These are phyloP conservation scores for Melanostoma scalare DNA, from an alignment of 2,888 invertebrate species.

Conservation along the genomic window DNA sequence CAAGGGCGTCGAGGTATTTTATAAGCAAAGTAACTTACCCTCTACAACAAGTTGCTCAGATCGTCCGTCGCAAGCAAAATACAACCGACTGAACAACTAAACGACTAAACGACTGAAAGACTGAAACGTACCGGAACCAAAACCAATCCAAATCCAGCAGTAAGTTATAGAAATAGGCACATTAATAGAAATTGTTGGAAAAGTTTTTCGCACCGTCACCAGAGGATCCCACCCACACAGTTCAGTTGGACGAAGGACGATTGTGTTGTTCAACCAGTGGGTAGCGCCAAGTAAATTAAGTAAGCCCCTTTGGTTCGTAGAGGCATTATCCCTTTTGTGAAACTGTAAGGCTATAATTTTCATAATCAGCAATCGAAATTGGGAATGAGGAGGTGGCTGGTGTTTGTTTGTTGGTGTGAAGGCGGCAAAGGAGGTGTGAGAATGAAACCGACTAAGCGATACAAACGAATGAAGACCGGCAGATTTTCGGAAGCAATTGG, in stretches of 20 bases:
- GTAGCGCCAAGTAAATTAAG: conserved; percentile 47
- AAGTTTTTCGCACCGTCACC: conserved; percentile 46
- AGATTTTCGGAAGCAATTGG: conserved; percentile 70
- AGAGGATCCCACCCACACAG: not conserved
- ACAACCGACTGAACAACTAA: not conserved
- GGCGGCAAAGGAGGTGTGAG: not conserved
- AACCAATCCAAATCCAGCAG: not conserved
- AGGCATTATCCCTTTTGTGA: conserved; percentile 42
- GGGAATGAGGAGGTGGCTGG: not conserved
- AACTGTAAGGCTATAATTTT: conserved; percentile 62
- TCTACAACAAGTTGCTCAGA: conserved; percentile 58
- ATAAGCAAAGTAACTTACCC: conserved; percentile 48
- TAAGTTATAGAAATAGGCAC: conserved; percentile 8
- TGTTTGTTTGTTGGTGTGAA: not conserved
- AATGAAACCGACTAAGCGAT: conserved; percentile 31
- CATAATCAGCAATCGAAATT: conserved; percentile 67
- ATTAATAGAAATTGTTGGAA: conserved; percentile 59
- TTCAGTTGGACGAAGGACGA: not conserved
- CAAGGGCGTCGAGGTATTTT: conserved; percentile 45
- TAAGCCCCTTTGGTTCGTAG: conserved; percentile 16
- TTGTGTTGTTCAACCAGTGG: conserved; percentile 16
- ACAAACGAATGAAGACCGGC: conserved; percentile 39
- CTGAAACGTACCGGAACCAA: conserved; percentile 14
- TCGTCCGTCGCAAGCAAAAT: no score
- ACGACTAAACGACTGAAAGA: not conserved